Conservation (phyloP, 2,888 invertebrate species). For the Microchrysa polita region DNA sequence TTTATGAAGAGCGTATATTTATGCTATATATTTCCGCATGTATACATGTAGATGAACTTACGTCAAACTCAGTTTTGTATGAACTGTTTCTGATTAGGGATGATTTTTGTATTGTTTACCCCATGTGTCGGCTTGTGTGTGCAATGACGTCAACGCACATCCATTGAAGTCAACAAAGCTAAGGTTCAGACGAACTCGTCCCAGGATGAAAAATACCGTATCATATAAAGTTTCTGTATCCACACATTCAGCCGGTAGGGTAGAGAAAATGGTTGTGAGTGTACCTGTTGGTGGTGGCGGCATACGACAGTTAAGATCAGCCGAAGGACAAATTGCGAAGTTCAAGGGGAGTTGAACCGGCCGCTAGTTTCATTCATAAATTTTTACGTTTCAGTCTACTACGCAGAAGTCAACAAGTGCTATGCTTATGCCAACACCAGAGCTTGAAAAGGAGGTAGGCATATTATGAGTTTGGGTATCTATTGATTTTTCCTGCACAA, state of each 20-base stretch:
- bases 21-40: neutral
- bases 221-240: no score
- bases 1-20: no score
- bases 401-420: constrained; percentile 10
- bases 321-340: neutral
- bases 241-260: neutral
- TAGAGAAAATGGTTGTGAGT: constrained; percentile 13
- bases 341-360: neutral
- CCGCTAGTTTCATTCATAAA: constrained; percentile 10
- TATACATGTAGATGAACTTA: neutral
- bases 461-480: neutral
- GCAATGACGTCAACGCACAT: constrained; percentile 19
- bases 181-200: neutral
- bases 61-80: constrained; percentile 10
- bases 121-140: neutral
- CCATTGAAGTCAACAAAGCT: constrained; percentile 13
- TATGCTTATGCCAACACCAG: neutral
- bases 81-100: neutral
- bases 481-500: constrained; percentile 31
- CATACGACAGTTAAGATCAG: no score
- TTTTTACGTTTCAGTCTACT: constrained; percentile 11
- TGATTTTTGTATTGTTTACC: constrained; percentile 6
- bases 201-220: no score
- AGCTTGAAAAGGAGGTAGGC: neutral
- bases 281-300: constrained; percentile 23